Evolutionary conservation across 1,140 invertebrate genomes (phyloP).

Genomic region (Lordiphosa mommai): DNA sequence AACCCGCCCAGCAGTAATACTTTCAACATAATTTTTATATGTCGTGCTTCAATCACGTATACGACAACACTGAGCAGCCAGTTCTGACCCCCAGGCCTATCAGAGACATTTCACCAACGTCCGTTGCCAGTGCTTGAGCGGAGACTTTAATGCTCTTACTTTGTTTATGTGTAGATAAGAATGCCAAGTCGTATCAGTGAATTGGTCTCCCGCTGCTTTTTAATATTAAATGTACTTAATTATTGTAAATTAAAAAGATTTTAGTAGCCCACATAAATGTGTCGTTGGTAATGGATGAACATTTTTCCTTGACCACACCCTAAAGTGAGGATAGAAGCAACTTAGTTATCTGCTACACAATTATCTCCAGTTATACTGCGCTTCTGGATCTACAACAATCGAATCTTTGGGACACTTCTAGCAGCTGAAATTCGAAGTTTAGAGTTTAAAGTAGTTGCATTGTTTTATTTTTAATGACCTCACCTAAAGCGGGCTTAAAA

Average conservation of each 20-base stretch:
- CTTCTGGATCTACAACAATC: no score
- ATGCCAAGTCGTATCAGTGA: conserved; percentile 39
- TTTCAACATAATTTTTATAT: conserved; percentile 8
- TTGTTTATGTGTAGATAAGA: conserved; percentile 41
- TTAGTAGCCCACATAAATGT: not conserved
- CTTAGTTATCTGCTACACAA: no score
- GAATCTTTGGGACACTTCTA: no score
- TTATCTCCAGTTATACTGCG: no score
- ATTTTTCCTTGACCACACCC: no score
- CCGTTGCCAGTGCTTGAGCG: conserved; percentile 14
- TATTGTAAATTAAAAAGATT: conserved; percentile 6
- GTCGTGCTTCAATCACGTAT: conserved; percentile 10
- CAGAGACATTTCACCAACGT: conserved; percentile 11
- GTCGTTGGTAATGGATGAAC: no score
- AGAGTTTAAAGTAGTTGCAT: no score
- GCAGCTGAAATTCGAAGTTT: no score
- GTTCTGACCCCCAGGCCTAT: conserved; percentile 11
- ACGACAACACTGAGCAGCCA: conserved; percentile 26
- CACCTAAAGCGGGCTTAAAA: no score
- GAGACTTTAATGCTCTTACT: not conserved
- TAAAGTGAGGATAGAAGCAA: no score
- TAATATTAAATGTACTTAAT: conserved; percentile 17
- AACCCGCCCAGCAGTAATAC: conserved; percentile 6
- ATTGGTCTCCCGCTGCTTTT: conserved; percentile 50
- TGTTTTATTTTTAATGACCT: no score